Evolutionary conservation across 2,113 vertebrate genomes (phyloP), one percentile per base, ranked within the genome.

Genomic region (Electrona antarctica): DNA sequence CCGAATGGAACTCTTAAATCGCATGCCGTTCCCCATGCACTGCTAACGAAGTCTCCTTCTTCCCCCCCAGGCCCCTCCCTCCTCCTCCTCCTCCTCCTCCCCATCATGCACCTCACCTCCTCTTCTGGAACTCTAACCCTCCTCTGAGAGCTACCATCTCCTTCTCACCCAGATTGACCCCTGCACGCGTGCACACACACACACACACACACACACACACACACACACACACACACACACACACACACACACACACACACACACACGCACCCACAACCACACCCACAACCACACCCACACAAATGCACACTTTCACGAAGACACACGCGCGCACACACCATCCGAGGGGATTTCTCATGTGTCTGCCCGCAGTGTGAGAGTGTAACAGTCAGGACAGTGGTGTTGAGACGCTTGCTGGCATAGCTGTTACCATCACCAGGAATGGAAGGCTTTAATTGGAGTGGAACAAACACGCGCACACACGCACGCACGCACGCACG

Each of bases 91-190:
- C 21, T 11, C 52, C 52, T 51, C 3, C 48, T 50, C 7, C 21
- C 55, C 55, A 12, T 57, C 55, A 7, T 12, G 10, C 51, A 12
- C 13, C 12, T 21, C 11, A 7, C 11, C 52, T 55, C 52, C 52
- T 56, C 15, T 1, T 50, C 7, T 80, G 80, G 82, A 87, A 85
- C 85, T 76, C 72, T 78, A 81, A 77, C 77, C 79, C 76, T 70
- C 76, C 62, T 64, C 29, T 61, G 29, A 33, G 5, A 61, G 1
- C 11, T 54, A 54, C 51, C 51, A 21, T 54, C 51, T 54, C 33
- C 33, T 4, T 75, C 58, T 55, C 12, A 21, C 60, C 68, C 69
- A 65, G 71, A 64, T 64, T 45, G 71, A 46, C 60, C 28, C 62
- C 47, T 15, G 61, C 59, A 15, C 54, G 54, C 59, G 2, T 29